phyloP scores from a whole-genome alignment of 2,888 invertebrate genomes.

The Catonia carolina region DNA sequence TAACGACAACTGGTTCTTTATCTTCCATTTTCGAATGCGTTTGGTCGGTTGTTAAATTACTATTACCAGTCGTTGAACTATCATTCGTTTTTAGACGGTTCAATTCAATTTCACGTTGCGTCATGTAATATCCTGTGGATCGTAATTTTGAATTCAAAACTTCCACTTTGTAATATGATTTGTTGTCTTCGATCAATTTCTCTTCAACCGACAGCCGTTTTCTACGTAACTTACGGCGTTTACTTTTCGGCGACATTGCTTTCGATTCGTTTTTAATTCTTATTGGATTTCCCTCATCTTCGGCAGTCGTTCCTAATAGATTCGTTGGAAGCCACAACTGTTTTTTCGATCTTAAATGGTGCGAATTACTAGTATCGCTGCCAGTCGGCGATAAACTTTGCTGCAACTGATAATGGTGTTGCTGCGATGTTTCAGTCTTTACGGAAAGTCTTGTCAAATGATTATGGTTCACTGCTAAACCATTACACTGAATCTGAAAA shows the following conservation, averaged over 20 bases:
- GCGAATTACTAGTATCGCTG: conserved; percentile 24
- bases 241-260: background rate
- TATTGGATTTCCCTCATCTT: conserved; percentile 37
- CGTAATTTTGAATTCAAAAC: conserved; percentile 61
- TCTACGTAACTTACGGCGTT: conserved; percentile 26
- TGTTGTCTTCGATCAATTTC: conserved; percentile 48
- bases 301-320: conserved; percentile 42
- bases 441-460: conserved; percentile 24
- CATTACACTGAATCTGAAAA: conserved; percentile 34
- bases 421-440: conserved; percentile 18
- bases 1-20: conserved; percentile 56
- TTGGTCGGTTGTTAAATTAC: conserved; percentile 4
- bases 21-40: conserved; percentile 24
- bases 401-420: background rate
- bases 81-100: conserved; percentile 3
- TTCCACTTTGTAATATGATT: conserved; percentile 65
- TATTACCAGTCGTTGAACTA: too few species aligned
- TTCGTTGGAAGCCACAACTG: conserved; percentile 36
- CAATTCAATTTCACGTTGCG: conserved; percentile 23
- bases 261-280: background rate
- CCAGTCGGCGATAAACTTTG: conserved; percentile 24
- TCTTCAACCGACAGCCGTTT: conserved; percentile 48
- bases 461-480: conserved; percentile 26
- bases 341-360: conserved; percentile 28
- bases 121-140: conserved; percentile 43